These are phyloP conservation scores for Myrmecophaga tridactyla DNA, from an alignment of 2,113 vertebrate species.

Conservation along the genomic window DNA sequence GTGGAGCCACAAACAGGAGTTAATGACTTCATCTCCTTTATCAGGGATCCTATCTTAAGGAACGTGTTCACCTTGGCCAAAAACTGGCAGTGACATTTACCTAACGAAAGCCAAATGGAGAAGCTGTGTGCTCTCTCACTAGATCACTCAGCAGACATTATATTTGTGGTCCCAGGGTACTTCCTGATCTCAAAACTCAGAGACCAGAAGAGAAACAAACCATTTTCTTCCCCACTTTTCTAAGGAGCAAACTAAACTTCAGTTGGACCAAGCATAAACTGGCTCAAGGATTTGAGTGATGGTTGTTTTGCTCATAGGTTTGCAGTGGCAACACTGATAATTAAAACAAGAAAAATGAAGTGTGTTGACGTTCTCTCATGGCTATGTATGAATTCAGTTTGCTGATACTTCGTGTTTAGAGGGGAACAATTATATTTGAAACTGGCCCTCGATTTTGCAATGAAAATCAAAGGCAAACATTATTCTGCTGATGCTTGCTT, in stretches of 20 bases:
- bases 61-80: neutral
- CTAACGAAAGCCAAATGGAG: slow-evolving; percentile 3
- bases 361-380: slow-evolving; percentile 68
- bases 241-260: neutral
- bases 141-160: neutral
- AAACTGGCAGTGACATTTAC: neutral
- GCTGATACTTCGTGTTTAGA: slow-evolving; percentile 54
- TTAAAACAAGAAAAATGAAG: slow-evolving; percentile 76
- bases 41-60: neutral
- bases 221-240: neutral
- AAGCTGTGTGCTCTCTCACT: neutral
- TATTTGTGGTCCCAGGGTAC: neutral
- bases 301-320: slow-evolving; percentile 59
- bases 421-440: slow-evolving; percentile 47
- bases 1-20: neutral
- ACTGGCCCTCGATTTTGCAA: slow-evolving; percentile 47
- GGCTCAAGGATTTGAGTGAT: neutral
- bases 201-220: neutral
- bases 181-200: neutral
- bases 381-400: slow-evolving; percentile 71
- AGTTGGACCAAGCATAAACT: slow-evolving; percentile 52
- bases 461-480: slow-evolving; percentile 61
- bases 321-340: slow-evolving; percentile 63
- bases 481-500: slow-evolving; percentile 54
- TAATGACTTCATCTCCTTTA: slow-evolving; percentile 4